Percentiles rank a stretch among this genome's conserved stretches.
These are phyloP conservation scores for Clitarchus hookeri DNA, from an alignment of 2,888 invertebrate genomes.

Conservation along the genomic window DNA sequence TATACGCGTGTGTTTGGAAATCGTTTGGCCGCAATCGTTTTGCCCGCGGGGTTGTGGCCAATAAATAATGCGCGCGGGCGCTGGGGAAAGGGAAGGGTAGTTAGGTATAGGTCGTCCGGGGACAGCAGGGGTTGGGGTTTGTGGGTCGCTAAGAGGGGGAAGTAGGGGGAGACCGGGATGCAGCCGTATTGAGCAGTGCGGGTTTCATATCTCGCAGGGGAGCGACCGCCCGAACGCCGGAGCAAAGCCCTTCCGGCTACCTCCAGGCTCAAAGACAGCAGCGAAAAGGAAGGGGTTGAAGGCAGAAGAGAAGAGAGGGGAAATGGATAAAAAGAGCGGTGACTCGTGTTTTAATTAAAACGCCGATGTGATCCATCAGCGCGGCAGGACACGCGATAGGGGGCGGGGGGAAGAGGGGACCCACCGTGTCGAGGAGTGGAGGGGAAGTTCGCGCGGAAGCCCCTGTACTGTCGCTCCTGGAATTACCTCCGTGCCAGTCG, in stretches of 20 bases:
- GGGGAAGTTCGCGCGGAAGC: no score
- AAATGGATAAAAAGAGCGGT: not conserved
- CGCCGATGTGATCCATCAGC: constrained; percentile 4
- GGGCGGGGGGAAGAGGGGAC: not conserved
- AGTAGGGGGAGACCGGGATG: not conserved
- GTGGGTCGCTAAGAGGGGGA: not conserved
- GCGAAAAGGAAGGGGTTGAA: not conserved
- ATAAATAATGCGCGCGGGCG: constrained; percentile 8
- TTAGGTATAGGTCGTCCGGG: not conserved
- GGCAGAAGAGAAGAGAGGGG: not conserved
- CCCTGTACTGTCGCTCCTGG: no score
- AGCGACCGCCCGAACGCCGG: not conserved
- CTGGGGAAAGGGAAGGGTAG: not conserved
- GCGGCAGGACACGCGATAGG: not conserved
- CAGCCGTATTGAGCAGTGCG: not conserved
- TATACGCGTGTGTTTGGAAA: constrained; percentile 1
- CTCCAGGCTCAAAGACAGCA: not conserved
- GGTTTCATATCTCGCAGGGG: constrained; percentile 10
- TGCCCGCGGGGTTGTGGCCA: constrained; percentile 6
- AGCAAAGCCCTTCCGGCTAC: not conserved
- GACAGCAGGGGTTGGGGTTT: not conserved
- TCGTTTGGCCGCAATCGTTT: constrained; percentile 6
- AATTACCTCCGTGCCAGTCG: no score
- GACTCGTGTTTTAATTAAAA: constrained; percentile 14
- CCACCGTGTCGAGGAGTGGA: no score